These are phyloP conservation scores for Portunus trituberculatus DNA, from an alignment of 1,140 invertebrate species.

Conservation along the genomic window DNA sequence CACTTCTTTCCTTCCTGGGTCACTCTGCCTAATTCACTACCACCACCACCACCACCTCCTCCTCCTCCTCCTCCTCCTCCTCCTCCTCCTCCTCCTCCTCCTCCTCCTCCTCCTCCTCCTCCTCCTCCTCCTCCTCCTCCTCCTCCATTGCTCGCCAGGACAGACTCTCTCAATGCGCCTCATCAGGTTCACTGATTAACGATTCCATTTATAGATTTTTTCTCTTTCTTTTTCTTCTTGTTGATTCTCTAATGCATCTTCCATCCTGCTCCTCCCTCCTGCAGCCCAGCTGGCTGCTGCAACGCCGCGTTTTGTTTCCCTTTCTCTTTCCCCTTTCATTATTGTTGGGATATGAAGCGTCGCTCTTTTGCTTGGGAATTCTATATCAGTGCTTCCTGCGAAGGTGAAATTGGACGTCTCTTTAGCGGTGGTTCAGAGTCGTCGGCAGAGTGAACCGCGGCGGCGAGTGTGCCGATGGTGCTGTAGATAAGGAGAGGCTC, in stretches of 20 bases:
- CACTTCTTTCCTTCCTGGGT: background rate
- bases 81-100: too few species aligned
- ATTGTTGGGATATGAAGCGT: background rate
- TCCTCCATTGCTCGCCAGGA: background rate
- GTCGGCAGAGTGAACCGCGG: background rate
- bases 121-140: background rate
- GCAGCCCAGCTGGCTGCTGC: background rate
- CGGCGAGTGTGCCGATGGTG: background rate
- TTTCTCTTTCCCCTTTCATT: background rate
- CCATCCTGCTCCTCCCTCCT: background rate
- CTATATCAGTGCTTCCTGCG: background rate
- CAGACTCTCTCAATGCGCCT: background rate
- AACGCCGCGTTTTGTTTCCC: background rate
- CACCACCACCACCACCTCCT: too few species aligned
- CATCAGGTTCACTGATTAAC: background rate
- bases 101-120: too few species aligned
- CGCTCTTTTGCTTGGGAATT: background rate
- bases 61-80: too few species aligned
- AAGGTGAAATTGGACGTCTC: conserved; percentile 1
- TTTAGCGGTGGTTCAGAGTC: background rate
- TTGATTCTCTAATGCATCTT: background rate
- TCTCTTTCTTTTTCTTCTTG: background rate
- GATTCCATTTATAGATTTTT: background rate
- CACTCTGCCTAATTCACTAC: too few species aligned
- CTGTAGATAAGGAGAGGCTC: background rate